phyloP scores from a whole-genome alignment of 2,113 vertebrate species.

The Hemiprocne comata region DNA sequence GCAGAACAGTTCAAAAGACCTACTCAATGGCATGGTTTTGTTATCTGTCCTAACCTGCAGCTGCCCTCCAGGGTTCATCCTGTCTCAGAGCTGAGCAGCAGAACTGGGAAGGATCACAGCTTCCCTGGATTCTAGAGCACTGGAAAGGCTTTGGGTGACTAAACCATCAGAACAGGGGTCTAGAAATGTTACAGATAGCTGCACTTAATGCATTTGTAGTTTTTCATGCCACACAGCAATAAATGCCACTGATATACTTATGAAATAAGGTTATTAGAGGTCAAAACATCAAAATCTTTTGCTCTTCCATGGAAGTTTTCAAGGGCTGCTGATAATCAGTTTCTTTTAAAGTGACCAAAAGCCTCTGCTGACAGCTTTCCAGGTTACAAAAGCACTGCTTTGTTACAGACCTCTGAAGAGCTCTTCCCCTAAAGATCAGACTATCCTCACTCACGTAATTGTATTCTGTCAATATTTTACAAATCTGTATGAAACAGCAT shows the following conservation, averaged over 20 bases:
- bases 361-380: neutral
- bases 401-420: neutral
- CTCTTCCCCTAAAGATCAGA: neutral
- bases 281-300: neutral
- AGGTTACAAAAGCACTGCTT: neutral
- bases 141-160: accelerated
- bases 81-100: neutral
- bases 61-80: neutral
- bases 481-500: neutral
- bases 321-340: neutral
- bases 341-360: neutral
- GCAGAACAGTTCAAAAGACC: neutral
- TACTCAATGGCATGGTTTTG: accelerated
- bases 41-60: neutral
- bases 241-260: accelerated
- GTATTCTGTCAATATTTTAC: accelerated
- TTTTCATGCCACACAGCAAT: neutral
- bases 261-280: neutral
- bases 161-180: neutral
- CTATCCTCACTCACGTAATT: accelerated
- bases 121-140: accelerated
- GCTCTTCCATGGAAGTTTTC: neutral
- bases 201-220: neutral
- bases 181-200: neutral
- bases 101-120: neutral